Percentiles rank a stretch among this genome's conserved stretches.
These are phyloP conservation scores for Macroteleia sp. DNA, from an alignment of 2,888 invertebrate species.

Conservation along the genomic window DNA sequence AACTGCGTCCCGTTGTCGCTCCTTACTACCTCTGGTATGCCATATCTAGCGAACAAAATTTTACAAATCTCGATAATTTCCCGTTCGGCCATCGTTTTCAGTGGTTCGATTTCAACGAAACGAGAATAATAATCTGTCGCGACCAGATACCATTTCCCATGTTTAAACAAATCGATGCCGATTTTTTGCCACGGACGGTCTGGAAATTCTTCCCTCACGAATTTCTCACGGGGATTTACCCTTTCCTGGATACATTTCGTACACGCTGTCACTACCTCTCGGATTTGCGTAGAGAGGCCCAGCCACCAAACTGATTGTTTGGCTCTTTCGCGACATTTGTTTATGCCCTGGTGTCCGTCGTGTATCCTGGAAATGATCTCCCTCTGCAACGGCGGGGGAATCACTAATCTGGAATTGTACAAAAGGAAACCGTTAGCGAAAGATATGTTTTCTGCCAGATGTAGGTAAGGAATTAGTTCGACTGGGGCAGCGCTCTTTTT, in stretches of 20 bases:
- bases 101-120: not conserved
- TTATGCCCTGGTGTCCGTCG: slow-evolving; percentile 69
- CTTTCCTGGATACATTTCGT: not conserved
- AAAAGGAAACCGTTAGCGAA: slow-evolving; percentile 3
- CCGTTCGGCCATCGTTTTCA: not conserved
- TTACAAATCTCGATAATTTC: not conserved
- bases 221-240: not conserved
- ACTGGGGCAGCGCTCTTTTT: not conserved
- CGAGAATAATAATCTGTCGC: slow-evolving; percentile 4
- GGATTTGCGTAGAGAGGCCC: slow-evolving; percentile 15
- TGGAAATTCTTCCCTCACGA: not conserved
- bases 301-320: slow-evolving; percentile 69
- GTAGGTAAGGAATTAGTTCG: not conserved
- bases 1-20: not conserved
- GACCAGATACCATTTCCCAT: slow-evolving; percentile 49
- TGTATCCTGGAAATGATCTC: slow-evolving; percentile 65
- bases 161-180: not conserved
- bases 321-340: slow-evolving; percentile 64
- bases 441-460: not conserved
- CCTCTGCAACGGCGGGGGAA: slow-evolving; percentile 54
- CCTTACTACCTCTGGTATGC: not conserved
- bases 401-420: slow-evolving; percentile 62
- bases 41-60: not conserved
- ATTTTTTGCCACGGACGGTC: slow-evolving; percentile 9
- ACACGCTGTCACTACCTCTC: not conserved